Conservation (phyloP, 1,140 invertebrate species). For the Lucilia cuprina region DNA sequence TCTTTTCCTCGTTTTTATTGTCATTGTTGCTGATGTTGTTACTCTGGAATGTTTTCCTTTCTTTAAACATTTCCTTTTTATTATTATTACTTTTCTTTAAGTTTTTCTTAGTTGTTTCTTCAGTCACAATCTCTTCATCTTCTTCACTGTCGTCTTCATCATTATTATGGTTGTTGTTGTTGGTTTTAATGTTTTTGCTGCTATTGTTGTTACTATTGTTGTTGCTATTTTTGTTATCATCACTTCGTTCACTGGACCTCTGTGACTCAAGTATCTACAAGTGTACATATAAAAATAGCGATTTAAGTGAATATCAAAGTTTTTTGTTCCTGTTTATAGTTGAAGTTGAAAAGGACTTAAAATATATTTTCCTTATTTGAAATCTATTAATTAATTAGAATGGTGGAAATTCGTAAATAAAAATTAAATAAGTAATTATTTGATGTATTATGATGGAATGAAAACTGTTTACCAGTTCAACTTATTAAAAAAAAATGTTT, state of each 20-base stretch:
- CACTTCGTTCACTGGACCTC: constrained; percentile 42
- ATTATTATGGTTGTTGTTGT: constrained; percentile 41
- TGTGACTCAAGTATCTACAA: constrained; percentile 58
- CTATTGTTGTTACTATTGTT: constrained; percentile 56
- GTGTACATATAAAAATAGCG: too few species aligned
- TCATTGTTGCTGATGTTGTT: background rate
- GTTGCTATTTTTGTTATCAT: constrained; percentile 47
- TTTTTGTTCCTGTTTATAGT: too few species aligned
- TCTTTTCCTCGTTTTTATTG: constrained; percentile 25
- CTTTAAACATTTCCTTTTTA: constrained; percentile 31
- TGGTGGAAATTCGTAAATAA: too few species aligned
- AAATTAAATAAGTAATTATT: too few species aligned
- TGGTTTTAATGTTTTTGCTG: constrained; percentile 40
- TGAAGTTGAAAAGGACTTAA: too few species aligned
- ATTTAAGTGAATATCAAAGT: too few species aligned
- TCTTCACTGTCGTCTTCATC: background rate
- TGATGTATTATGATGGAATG: too few species aligned
- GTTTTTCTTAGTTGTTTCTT: background rate
- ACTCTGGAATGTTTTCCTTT: constrained; percentile 28
- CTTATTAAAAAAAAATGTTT: too few species aligned
- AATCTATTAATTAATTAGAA: too few species aligned
- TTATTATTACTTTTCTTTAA: constrained; percentile 13
- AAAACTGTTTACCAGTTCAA: too few species aligned
- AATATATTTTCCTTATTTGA: too few species aligned
- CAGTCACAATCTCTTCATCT: background rate